A percentile compares a stretch with the other conserved stretches of the same genome.
Conservation (phyloP, 2,888 invertebrate species). For the Ferrisia virgata region DNA sequence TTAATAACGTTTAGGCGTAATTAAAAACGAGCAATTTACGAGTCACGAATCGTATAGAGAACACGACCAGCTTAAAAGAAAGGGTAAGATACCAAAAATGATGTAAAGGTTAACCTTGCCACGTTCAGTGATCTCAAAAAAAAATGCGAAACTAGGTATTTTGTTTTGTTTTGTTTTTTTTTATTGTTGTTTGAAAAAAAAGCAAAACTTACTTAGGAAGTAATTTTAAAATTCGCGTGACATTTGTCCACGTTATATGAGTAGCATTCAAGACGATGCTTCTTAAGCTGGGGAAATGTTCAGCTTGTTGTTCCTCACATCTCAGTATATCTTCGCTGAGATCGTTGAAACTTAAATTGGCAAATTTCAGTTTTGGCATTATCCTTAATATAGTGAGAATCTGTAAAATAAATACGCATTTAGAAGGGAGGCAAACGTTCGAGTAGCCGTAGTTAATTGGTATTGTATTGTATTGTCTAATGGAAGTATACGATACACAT, state of each 20-base stretch:
- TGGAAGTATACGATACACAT: neutral
- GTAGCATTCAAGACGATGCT: constrained; percentile 74
- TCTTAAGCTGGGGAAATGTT: constrained; percentile 50
- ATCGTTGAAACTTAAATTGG: constrained; percentile 88
- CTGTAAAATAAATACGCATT: constrained; percentile 55
- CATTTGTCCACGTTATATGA: constrained; percentile 77
- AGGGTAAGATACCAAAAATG: neutral
- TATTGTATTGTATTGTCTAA: neutral
- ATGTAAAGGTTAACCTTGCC: neutral
- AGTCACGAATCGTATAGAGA: neutral
- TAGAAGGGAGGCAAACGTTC: constrained; percentile 20
- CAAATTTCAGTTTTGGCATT: constrained; percentile 84
- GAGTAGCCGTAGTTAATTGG: neutral
- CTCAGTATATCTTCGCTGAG: constrained; percentile 61
- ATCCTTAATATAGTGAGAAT: constrained; percentile 81
- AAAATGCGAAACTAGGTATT: no score
- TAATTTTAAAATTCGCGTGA: constrained; percentile 71
- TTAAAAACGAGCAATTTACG: neutral
- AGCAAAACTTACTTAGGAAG: constrained; percentile 59
- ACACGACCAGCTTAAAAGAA: no score
- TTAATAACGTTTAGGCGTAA: neutral
- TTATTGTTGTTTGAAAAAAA: no score
- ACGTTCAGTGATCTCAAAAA: neutral
- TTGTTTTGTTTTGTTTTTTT: no score
- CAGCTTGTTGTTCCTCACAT: constrained; percentile 52